Percentiles rank a stretch among this genome's conserved stretches.
These are phyloP conservation scores for Tenthredo distinguenda DNA, from an alignment of 2,888 invertebrate species.

Conservation along the genomic window DNA sequence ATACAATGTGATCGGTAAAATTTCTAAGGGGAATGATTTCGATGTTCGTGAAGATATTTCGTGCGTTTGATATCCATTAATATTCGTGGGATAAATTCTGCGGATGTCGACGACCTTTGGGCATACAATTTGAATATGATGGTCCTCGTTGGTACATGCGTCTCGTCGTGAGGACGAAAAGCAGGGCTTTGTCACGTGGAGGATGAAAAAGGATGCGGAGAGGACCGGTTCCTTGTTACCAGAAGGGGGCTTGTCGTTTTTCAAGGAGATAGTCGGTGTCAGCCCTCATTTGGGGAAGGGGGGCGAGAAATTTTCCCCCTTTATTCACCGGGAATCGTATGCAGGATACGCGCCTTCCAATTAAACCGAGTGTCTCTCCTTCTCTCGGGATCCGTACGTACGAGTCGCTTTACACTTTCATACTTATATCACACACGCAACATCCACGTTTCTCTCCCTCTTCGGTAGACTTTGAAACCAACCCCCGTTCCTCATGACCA, in stretches of 20 bases:
- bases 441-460: not conserved
- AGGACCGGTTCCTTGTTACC: conserved; percentile 49
- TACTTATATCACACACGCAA: not conserved
- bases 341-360: conserved; percentile 30
- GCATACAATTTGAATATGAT: conserved; percentile 42
- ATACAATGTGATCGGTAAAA: no score
- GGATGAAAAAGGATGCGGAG: conserved; percentile 26
- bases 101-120: conserved; percentile 30
- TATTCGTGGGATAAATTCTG: conserved; percentile 3
- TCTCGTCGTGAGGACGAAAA: conserved; percentile 38
- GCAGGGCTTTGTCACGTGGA: conserved; percentile 44
- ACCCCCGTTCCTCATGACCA: conserved; percentile 28
- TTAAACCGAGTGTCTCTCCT: conserved; percentile 45
- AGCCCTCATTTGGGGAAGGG: conserved; percentile 11
- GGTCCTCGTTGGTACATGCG: not conserved
- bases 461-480: conserved; percentile 38
- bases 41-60: no score
- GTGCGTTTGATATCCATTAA: not conserved
- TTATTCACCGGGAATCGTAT: not conserved
- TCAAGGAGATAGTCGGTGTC: conserved; percentile 40
- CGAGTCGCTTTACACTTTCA: conserved; percentile 24
- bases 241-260: conserved; percentile 44
- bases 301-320: conserved; percentile 45
- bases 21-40: no score
- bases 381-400: not conserved